Conservation (phyloP, 1,140 invertebrate species). For the Scaptomyza pallida region DNA sequence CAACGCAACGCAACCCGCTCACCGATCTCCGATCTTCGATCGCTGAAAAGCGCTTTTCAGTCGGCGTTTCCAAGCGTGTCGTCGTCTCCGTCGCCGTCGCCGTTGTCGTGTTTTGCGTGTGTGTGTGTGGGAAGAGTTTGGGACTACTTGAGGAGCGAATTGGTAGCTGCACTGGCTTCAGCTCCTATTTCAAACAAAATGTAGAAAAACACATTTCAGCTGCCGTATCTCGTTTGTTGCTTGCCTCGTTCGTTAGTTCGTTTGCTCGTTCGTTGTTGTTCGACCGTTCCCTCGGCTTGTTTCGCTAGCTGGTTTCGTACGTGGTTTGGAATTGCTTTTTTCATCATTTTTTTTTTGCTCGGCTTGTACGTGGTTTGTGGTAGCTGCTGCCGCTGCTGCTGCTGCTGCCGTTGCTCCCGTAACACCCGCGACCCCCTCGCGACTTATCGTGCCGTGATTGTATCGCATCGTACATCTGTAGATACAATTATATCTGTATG, state of each 20-base stretch:
- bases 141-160: conserved; percentile 84
- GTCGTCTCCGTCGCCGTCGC: conserved; percentile 21
- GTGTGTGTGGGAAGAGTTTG: conserved; percentile 83
- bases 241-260: conserved; percentile 28
- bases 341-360: conserved; percentile 43
- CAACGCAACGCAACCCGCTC: conserved; percentile 8
- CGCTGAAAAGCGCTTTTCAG: conserved; percentile 68
- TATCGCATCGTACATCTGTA: conserved; percentile 1
- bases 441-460: conserved; percentile 50
- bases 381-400: conserved; percentile 64
- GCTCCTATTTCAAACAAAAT: conserved; percentile 84
- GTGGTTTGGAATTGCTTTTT: conserved; percentile 24
- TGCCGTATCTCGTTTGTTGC: conserved; percentile 71
- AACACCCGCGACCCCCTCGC: conserved; percentile 53
- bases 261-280: conserved; percentile 26
- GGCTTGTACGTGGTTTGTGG: conserved; percentile 75
- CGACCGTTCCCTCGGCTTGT: conserved; percentile 25
- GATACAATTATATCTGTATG: conserved; percentile 22
- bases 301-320: conserved; percentile 17
- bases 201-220: conserved; percentile 83
- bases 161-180: conserved; percentile 84
- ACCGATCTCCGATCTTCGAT: not conserved
- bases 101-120: conserved; percentile 31
- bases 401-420: conserved; percentile 66
- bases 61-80: conserved; percentile 21